These are phyloP conservation scores for Solenodon paradoxus DNA, from an alignment of 2,113 vertebrate species.

Conservation along the genomic window DNA sequence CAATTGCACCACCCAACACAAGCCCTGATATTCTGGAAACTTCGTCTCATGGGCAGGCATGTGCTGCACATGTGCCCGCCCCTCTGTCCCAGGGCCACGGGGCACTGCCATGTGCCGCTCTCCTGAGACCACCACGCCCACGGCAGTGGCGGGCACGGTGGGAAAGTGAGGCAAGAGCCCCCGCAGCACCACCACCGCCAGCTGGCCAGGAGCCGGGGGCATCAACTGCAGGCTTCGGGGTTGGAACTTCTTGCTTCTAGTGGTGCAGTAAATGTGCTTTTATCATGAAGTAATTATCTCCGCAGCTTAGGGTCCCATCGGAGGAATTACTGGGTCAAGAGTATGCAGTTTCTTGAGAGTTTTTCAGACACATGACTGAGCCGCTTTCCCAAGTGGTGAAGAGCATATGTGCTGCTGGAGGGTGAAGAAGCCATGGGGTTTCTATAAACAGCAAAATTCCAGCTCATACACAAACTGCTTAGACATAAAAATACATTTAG, in stretches of 20 bases:
- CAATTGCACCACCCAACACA: background rate
- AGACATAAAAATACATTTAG: background rate
- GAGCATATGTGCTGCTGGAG: background rate
- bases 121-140: too few species aligned
- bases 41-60: rapidly evolving
- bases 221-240: background rate
- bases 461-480: background rate
- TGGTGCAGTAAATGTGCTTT: background rate
- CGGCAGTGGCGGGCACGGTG: too few species aligned
- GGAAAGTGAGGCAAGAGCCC: too few species aligned
- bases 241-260: background rate
- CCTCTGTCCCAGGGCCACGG: too few species aligned
- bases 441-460: background rate
- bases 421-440: background rate
- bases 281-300: background rate
- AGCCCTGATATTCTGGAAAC: background rate
- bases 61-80: background rate
- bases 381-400: background rate
- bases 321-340: background rate
- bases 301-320: background rate
- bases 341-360: background rate
- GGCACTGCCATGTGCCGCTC: too few species aligned
- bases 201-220: too few species aligned
- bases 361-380: background rate
- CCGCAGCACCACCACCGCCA: too few species aligned